A percentile compares a stretch with the other conserved stretches of the same genome.
phyloP scores from a whole-genome alignment of 2,113 vertebrate species.

The Mixornis gularis region DNA sequence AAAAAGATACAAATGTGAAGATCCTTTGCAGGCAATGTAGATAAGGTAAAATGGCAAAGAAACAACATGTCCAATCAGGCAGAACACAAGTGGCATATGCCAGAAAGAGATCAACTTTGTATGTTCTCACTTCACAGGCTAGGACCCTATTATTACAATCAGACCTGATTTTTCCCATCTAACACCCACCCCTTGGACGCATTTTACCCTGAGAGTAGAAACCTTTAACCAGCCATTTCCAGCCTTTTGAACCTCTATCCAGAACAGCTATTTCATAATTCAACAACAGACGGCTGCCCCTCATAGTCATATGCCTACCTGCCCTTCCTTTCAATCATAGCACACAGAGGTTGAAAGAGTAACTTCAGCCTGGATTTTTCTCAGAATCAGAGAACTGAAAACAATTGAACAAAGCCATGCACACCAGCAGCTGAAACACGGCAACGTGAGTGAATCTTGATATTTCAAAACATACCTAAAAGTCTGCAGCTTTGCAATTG shows the following conservation, averaged over 20 bases:
- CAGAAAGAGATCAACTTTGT: constrained; percentile 38
- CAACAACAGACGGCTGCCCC: neutral
- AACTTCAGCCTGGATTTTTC: neutral
- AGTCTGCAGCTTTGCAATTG: neutral
- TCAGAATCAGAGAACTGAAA: neutral
- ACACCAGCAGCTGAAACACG: neutral
- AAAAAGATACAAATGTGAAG: constrained; percentile 7
- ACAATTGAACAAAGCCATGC: neutral
- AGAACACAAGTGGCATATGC: neutral
- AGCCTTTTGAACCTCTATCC: neutral
- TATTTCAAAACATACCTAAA: neutral
- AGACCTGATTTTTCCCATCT: constrained; percentile 37
- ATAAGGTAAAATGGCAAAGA: constrained; percentile 45
- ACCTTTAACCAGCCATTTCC: constrained; percentile 34
- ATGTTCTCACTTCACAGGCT: constrained; percentile 29
- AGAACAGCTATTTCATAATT: constrained; percentile 31
- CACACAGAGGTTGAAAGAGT: neutral
- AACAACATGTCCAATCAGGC: constrained; percentile 37
- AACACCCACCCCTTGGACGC: neutral
- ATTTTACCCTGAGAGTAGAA: neutral
- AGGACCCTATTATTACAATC: constrained; percentile 50
- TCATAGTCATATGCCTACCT: neutral
- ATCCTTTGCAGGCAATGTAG: neutral
- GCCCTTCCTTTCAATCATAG: neutral
- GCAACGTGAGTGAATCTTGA: neutral